A percentile compares a stretch with the other conserved stretches of the same genome.
Evolutionary conservation across 2,888 invertebrate species (phyloP).

Genomic region (Dusona sp.): DNA sequence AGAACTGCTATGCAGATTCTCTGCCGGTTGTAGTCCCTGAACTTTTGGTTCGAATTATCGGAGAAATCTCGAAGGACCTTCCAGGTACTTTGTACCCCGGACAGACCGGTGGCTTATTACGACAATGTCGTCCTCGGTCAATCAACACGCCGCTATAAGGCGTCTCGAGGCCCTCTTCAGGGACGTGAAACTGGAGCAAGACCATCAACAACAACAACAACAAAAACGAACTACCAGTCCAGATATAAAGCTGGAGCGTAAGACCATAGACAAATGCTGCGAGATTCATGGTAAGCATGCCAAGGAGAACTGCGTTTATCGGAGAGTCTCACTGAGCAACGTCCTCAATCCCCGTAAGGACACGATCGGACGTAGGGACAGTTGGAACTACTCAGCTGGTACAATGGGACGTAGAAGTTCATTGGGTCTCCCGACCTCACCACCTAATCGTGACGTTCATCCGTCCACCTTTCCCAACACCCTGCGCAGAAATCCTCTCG

Average conservation of each 20-base stretch:
- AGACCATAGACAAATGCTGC: conserved; percentile 88
- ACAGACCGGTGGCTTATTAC: background rate
- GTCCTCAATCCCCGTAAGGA: conserved; percentile 85
- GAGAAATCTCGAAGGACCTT: background rate
- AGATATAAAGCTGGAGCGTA: conserved; percentile 85
- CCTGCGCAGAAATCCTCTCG: conserved; percentile 87
- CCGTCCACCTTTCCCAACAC: conserved; percentile 90
- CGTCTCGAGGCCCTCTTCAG: conserved; percentile 91
- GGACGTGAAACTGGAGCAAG: conserved; percentile 87
- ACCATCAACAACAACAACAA: conserved; percentile 71
- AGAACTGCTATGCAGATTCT: conserved; percentile 31
- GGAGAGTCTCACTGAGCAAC: conserved; percentile 87
- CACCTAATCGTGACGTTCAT: conserved; percentile 87
- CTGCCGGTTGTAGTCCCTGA: background rate
- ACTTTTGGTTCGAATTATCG: background rate
- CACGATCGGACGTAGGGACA: conserved; percentile 73
- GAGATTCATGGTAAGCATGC: conserved; percentile 88
- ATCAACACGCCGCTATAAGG: conserved; percentile 89
- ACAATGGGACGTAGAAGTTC: conserved; percentile 70
- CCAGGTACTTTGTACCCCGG: background rate
- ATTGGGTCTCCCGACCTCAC: conserved; percentile 85
- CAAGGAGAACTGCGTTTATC: conserved; percentile 85
- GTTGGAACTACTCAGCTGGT: conserved; percentile 68
- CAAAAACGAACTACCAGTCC: conserved; percentile 67
- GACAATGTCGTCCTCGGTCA: conserved; percentile 81